phyloP scores from a whole-genome alignment of 2,113 vertebrate species.

The Tor tambroides region DNA sequence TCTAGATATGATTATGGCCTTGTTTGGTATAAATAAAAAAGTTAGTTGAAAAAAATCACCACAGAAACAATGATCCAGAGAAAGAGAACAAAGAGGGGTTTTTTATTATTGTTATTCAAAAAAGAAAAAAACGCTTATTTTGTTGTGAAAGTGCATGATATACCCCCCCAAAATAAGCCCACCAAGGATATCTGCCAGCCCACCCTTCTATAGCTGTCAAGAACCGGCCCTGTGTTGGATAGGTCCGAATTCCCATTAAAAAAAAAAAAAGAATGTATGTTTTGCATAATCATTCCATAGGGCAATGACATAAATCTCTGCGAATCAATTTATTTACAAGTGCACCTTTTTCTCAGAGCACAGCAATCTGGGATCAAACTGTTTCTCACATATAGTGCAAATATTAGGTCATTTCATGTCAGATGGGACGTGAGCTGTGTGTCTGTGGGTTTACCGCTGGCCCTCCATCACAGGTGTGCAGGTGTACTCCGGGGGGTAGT shows the following conservation, averaged over 20 bases:
- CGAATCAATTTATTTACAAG: background rate
- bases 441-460: constrained; percentile 78
- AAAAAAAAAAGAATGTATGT: background rate
- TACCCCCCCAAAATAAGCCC: no score
- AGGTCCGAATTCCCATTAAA: background rate
- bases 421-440: background rate
- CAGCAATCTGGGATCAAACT: background rate
- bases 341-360: background rate
- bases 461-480: constrained; percentile 87
- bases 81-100: no score
- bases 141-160: no score
- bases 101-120: no score
- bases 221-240: no score
- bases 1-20: no score
- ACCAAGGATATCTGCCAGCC: no score
- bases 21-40: no score
- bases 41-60: no score
- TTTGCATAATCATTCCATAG: background rate
- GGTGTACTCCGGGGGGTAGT: constrained; percentile 96
- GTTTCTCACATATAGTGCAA: background rate
- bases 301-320: background rate
- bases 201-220: no score
- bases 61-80: no score
- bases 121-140: no score
- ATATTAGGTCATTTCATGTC: background rate